phyloP scores from a whole-genome alignment of 1,140 invertebrate genomes.

The Camponotus vicinus region DNA sequence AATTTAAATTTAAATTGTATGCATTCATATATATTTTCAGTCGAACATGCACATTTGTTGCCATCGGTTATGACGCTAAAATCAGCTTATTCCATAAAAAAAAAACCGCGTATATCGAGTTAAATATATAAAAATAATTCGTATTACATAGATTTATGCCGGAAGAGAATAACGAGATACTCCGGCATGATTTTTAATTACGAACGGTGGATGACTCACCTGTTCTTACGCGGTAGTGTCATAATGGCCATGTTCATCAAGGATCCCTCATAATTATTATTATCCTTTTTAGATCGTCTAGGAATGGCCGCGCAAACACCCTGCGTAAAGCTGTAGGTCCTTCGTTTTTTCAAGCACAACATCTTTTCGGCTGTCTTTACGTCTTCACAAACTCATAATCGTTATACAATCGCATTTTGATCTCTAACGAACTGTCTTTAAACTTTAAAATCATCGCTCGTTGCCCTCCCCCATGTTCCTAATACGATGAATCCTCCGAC shows the following conservation, averaged over 20 bases:
- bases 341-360: slow-evolving; percentile 80
- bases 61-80: neutral
- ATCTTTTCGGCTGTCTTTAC: slow-evolving; percentile 59
- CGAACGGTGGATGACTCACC: slow-evolving; percentile 71
- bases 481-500: neutral
- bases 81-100: neutral
- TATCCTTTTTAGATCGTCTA: slow-evolving; percentile 70
- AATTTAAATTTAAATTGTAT: neutral
- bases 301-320: slow-evolving; percentile 72
- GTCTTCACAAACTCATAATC: slow-evolving; percentile 45
- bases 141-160: neutral
- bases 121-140: neutral
- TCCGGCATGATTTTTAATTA: slow-evolving; percentile 36
- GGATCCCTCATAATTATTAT: slow-evolving; percentile 72
- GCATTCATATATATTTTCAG: neutral
- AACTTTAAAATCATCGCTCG: neutral
- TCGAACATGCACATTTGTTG: neutral
- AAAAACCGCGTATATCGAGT: neutral
- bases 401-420: neutral
- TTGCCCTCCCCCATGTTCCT: slow-evolving; percentile 9
- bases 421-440: neutral
- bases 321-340: slow-evolving; percentile 81
- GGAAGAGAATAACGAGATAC: neutral
- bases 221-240: slow-evolving; percentile 77
- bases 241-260: slow-evolving; percentile 77